phyloP scores from a whole-genome alignment of 2,113 vertebrate species.

The Hippocampus zosterae region DNA sequence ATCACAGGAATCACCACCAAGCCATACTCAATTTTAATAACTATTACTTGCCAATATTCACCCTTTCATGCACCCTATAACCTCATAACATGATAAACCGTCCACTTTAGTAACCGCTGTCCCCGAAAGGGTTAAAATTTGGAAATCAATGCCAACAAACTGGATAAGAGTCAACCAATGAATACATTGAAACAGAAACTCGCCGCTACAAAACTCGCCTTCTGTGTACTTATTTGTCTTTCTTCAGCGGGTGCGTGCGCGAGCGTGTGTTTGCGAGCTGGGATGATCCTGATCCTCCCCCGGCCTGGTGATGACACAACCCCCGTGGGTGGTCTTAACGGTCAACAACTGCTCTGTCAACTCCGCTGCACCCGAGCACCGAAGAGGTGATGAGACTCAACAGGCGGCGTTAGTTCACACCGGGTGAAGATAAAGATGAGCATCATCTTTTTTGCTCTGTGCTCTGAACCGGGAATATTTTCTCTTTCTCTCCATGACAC shows the following conservation, averaged over 20 bases:
- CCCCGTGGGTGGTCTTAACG: slow-evolving; percentile 39
- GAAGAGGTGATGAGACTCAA: slow-evolving; percentile 13
- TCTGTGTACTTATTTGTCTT: not conserved
- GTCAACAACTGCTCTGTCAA: slow-evolving; percentile 23
- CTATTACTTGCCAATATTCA: too few relatives aligned
- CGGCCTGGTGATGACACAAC: slow-evolving; percentile 30
- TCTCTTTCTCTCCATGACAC: not conserved
- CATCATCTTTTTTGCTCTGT: not conserved
- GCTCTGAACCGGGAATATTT: not conserved
- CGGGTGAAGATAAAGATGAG: not conserved
- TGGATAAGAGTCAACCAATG: not conserved
- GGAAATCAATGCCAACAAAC: too few relatives aligned
- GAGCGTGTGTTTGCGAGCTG: slow-evolving; percentile 4
- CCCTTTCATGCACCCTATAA: too few relatives aligned
- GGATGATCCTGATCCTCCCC: slow-evolving; percentile 44
- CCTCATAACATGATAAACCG: too few relatives aligned
- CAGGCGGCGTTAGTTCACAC: not conserved
- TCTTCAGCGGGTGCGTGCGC: not conserved
- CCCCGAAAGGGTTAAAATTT: too few relatives aligned
- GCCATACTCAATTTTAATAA: too few relatives aligned
- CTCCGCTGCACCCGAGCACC: not conserved
- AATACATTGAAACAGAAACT: not conserved
- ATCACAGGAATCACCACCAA: too few relatives aligned
- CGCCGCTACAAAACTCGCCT: not conserved
- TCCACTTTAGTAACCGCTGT: too few relatives aligned